Evolutionary conservation across 2,888 invertebrate species (phyloP).

Genomic region (Cryptophagus acutangulus): DNA sequence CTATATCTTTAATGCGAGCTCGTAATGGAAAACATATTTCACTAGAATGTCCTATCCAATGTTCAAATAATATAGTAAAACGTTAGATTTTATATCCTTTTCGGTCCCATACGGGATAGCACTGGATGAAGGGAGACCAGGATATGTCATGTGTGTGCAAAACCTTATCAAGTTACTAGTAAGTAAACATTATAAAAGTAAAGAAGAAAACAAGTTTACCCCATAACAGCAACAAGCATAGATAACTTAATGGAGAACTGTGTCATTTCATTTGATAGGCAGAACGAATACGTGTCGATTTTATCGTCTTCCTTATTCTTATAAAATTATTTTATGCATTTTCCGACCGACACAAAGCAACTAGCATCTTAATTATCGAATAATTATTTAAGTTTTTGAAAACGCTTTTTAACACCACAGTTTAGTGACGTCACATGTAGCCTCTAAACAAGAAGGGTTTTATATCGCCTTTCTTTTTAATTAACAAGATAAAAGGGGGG

Average conservation of each 20-base stretch:
- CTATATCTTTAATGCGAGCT: conserved; percentile 46
- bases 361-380: too few relatives aligned
- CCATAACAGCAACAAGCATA: conserved; percentile 32
- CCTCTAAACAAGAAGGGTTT: too few relatives aligned
- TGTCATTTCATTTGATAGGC: conserved; percentile 19
- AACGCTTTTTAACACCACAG: too few relatives aligned
- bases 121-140: not conserved
- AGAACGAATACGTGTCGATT: too few relatives aligned
- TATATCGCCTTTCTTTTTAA: too few relatives aligned
- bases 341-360: too few relatives aligned
- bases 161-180: conserved; percentile 11
- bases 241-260: conserved; percentile 30
- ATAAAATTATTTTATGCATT: too few relatives aligned
- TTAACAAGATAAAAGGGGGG: too few relatives aligned
- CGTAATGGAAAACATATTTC: conserved; percentile 47
- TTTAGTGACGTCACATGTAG: too few relatives aligned
- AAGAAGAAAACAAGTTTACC: conserved; percentile 36
- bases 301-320: too few relatives aligned
- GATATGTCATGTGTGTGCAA: conserved; percentile 25
- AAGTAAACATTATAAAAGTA: conserved; percentile 31
- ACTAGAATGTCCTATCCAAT: conserved; percentile 42
- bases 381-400: too few relatives aligned
- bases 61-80: conserved; percentile 31
- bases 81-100: conserved; percentile 8
- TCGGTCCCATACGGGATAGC: not conserved